A percentile compares a stretch with the other conserved stretches of the same genome.
These are phyloP conservation scores for Rhinogobio ventralis DNA, from an alignment of 2,797 vertebrate genomes.

Conservation along the genomic window DNA sequence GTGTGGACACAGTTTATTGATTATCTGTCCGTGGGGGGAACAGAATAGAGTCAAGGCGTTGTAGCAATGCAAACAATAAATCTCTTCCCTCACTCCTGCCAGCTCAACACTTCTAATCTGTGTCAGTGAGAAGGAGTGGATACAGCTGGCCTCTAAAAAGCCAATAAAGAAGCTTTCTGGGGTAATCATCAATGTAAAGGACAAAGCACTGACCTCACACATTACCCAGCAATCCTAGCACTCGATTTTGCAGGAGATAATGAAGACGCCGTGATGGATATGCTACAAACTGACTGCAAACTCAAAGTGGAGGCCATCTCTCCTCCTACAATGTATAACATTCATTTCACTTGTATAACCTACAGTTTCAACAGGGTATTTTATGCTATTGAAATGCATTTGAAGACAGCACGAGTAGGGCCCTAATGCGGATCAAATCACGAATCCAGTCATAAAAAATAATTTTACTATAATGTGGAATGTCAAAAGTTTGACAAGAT, in stretches of 20 bases:
- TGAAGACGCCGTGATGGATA: constrained; percentile 38
- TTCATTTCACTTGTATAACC: background rate
- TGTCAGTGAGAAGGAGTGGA: constrained; percentile 26
- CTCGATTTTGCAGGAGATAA: constrained; percentile 40
- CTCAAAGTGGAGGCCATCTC: background rate
- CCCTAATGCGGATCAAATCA: background rate
- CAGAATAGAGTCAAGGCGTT: constrained; percentile 4
- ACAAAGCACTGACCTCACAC: constrained; percentile 44
- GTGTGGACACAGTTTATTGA: constrained; percentile 43
- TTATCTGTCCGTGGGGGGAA: constrained; percentile 34
- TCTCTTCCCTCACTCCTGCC: constrained; percentile 12
- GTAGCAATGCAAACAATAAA: constrained; percentile 39
- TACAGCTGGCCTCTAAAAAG: constrained; percentile 35
- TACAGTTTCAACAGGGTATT: background rate
- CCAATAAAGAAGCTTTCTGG: constrained; percentile 44
- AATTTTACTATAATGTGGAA: background rate
- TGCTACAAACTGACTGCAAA: constrained; percentile 10
- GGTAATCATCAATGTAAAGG: constrained; percentile 41
- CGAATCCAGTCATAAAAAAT: background rate
- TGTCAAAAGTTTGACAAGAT: background rate
- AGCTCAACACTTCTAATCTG: constrained; percentile 38
- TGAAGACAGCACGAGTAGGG: background rate
- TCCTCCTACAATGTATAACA: background rate
- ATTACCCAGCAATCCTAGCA: constrained; percentile 20
- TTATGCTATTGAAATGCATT: background rate